These are phyloP conservation scores for Dolichoris vasculosae DNA, from an alignment of 1,140 invertebrate species.

Conservation along the genomic window DNA sequence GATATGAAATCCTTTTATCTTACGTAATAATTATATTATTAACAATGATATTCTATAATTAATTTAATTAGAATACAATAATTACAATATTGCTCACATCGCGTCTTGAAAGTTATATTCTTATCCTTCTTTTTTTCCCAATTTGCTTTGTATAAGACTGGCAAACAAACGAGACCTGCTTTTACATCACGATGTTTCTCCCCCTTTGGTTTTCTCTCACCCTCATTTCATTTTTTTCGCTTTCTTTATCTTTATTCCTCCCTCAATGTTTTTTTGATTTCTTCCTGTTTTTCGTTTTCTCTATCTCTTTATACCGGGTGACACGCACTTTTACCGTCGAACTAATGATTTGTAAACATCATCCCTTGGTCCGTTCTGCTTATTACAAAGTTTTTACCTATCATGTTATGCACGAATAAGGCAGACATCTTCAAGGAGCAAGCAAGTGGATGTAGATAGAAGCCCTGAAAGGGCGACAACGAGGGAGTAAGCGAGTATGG, in stretches of 20 bases:
- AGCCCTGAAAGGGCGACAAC: background rate
- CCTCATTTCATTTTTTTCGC: slow-evolving; percentile 9
- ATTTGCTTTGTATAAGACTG: slow-evolving; percentile 52
- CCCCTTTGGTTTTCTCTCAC: background rate
- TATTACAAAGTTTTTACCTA: slow-evolving; percentile 65
- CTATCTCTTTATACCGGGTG: background rate
- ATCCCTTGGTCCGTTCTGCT: slow-evolving; percentile 59
- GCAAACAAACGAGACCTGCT: background rate
- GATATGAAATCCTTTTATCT: background rate
- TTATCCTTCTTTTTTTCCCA: slow-evolving; percentile 30
- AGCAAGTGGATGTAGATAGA: background rate
- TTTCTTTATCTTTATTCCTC: slow-evolving; percentile 14
- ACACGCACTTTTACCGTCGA: slow-evolving; percentile 55
- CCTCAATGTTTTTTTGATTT: slow-evolving; percentile 19
- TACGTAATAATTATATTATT: background rate
- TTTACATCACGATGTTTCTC: slow-evolving; percentile 10
- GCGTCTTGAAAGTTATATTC: too few species aligned
- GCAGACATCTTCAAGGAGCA: slow-evolving; percentile 61
- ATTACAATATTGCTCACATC: slow-evolving; percentile 15
- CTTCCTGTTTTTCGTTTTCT: slow-evolving; percentile 4
- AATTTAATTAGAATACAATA: slow-evolving; percentile 30
- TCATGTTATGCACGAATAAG: slow-evolving; percentile 59
- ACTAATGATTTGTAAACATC: slow-evolving; percentile 73
- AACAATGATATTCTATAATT: background rate
- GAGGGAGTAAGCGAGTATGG: background rate